Conservation (phyloP, 2,113 vertebrate species). For the Cheirogaleus medius region DNA sequence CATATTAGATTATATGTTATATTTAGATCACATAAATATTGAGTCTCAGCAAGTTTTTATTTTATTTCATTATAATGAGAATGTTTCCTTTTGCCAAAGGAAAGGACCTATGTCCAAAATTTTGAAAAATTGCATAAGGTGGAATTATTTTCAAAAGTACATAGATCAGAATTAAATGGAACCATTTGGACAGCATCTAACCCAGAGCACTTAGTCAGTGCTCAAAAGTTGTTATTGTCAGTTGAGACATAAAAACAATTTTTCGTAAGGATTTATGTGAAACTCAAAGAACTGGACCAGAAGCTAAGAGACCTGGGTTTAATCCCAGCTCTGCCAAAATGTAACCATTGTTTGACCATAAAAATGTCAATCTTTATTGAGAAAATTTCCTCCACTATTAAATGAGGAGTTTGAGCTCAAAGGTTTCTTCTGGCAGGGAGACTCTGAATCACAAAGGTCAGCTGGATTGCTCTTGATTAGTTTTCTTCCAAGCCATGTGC, state of each 20-base stretch:
- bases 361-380: background rate
- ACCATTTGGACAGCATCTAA: background rate
- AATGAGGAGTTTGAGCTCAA: background rate
- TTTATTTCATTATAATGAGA: conserved; percentile 64
- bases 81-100: background rate
- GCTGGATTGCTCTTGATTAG: background rate
- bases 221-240: background rate
- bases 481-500: background rate
- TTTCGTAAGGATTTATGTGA: background rate
- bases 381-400: background rate
- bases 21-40: conserved; percentile 28
- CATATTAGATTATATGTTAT: conserved; percentile 32
- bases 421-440: background rate
- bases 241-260: background rate
- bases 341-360: background rate
- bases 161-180: background rate
- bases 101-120: background rate
- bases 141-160: background rate
- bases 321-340: background rate
- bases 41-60: conserved; percentile 23
- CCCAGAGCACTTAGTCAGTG: background rate
- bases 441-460: background rate
- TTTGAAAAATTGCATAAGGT: background rate
- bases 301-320: background rate
- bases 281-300: background rate